phyloP scores from a whole-genome alignment of 2,888 invertebrate species.

The Diachrysia chrysitis region DNA sequence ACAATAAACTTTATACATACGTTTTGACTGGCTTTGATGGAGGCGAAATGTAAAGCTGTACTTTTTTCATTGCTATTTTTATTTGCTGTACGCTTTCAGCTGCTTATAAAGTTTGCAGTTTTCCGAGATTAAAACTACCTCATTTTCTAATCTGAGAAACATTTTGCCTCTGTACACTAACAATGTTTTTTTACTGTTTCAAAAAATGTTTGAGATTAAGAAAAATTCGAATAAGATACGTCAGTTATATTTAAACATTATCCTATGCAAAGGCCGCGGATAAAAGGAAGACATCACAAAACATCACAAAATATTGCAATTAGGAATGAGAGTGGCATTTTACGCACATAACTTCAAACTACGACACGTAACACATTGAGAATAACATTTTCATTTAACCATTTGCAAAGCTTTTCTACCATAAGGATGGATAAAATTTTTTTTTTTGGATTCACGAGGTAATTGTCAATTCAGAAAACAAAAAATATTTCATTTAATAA shows the following conservation, averaged over 20 bases:
- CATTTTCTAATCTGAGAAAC: neutral
- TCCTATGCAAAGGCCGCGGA: neutral
- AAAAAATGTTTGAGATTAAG: conserved; percentile 1
- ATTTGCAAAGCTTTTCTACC: too few relatives aligned
- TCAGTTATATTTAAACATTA: neutral
- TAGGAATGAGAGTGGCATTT: neutral
- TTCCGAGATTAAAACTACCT: conserved; percentile 4
- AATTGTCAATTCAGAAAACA: too few relatives aligned
- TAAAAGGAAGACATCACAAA: neutral
- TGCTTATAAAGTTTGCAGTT: neutral
- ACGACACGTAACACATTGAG: neutral
- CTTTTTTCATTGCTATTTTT: neutral
- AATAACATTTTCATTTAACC: too few relatives aligned
- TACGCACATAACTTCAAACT: neutral
- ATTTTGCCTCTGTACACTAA: neutral
- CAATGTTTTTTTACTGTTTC: neutral
- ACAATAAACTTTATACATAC: conserved; percentile 30
- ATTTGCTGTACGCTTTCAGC: neutral
- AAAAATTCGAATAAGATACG: neutral
- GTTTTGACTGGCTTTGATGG: conserved; percentile 18
- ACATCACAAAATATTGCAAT: neutral
- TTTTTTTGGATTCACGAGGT: too few relatives aligned
- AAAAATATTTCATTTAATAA: too few relatives aligned
- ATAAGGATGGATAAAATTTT: too few relatives aligned
- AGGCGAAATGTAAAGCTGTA: conserved; percentile 3